phyloP scores from a whole-genome alignment of 2,797 vertebrate species.

The Emydoidea blandingii region DNA sequence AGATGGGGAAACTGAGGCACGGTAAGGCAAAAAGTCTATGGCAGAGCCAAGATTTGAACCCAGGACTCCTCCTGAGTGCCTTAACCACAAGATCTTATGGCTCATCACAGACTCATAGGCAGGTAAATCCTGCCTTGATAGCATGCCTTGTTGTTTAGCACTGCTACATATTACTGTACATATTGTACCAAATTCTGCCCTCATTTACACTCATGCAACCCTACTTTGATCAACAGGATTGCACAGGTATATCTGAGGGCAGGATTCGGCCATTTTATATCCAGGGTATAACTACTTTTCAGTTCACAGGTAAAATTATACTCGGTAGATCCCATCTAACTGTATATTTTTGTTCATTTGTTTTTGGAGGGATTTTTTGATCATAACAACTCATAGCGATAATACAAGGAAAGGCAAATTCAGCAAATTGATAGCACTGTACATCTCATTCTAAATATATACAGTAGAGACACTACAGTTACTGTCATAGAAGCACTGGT shows the following conservation, averaged over 20 bases:
- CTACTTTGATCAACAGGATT: accelerated
- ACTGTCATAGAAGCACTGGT: background rate
- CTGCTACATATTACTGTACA: background rate
- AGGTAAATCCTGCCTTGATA: background rate
- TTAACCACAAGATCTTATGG: background rate
- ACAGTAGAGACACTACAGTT: conserved; percentile 19
- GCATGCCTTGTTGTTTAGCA: background rate
- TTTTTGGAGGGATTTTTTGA: background rate
- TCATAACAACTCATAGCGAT: conserved; percentile 41
- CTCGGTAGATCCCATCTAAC: background rate
- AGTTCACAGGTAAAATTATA: background rate
- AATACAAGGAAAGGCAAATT: conserved; percentile 34
- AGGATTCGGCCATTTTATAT: background rate
- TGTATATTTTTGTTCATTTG: background rate
- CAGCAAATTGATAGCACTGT: conserved; percentile 40
- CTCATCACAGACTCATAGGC: background rate
- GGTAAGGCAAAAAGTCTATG: background rate
- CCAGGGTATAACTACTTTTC: background rate
- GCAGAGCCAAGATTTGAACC: accelerated
- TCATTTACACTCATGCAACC: background rate
- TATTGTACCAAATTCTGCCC: background rate
- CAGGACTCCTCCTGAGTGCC: background rate
- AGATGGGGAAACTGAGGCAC: background rate
- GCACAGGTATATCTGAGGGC: background rate
- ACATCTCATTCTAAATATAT: background rate